Evolutionary conservation across 1,140 invertebrate genomes (phyloP), one percentile per base, ranked within the genome.

Genomic region (Magallana angulata): DNA sequence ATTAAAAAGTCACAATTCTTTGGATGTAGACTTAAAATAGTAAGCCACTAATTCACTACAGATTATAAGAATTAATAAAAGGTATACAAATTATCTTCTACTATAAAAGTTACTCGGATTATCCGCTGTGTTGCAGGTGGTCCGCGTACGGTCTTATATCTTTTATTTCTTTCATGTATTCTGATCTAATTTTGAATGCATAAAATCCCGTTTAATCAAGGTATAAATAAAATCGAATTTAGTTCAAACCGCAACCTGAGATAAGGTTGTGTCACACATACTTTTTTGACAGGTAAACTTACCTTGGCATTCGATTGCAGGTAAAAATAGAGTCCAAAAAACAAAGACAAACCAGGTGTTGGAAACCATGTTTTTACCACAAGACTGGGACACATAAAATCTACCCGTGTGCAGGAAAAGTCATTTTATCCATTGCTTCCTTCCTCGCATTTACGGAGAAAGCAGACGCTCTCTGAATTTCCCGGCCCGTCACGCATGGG

Each of bases 391-490:
- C 24, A 76, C 36, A 36, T 30, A 48, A 30, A 76, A 76, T 76
- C 8, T 76, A 76, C 68, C 68, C 68, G 36, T 76, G 11, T 76
- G 68, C 30, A 76, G 24, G 36, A 76, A 62, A 76, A 76, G 36
- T 76, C 68, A 76, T 76, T 76, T 76, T 76, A 76, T 76, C 68
- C 68, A 30, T 30, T 76, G 18, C 36, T 30, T 76, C 24, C 24
- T 12, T 76, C 68, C 9, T 30, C 11, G 12, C 68, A 76, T 30
- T 30, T 76, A 76, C 14, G 68, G 68, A 76, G 68, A 76, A 76
- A 76, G 68, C 68, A 76, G 68, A 76, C 68, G 68, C 68, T 76
- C 68, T 76, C 68, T 76, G 24, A 76, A 76, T 76, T 76, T 76
- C 68, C 68, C 68, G 68, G 68, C 68, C 68, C 68, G 68, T 76